These are phyloP conservation scores for Thyatira batis DNA, from an alignment of 2,888 invertebrate species.

Conservation along the genomic window DNA sequence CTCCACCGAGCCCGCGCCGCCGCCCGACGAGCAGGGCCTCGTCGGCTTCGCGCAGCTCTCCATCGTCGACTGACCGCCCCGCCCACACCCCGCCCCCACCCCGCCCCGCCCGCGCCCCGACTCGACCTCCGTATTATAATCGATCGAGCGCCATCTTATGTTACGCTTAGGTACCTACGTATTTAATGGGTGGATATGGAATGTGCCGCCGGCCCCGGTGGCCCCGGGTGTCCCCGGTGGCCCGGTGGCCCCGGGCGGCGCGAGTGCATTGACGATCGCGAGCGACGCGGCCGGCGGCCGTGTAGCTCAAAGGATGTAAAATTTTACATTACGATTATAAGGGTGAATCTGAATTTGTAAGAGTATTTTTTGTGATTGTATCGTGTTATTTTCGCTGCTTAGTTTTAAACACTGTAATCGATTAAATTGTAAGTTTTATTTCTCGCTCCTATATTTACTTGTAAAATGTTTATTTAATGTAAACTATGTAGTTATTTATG, in stretches of 20 bases:
- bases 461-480: conserved; percentile 10
- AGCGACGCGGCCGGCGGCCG: conserved; percentile 17
- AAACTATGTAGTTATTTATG: conserved; percentile 2
- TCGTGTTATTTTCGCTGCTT: conserved; percentile 62
- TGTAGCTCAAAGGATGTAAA: conserved; percentile 68
- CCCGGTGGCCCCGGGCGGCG: background rate
- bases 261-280: background rate
- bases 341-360: conserved; percentile 75
- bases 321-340: conserved; percentile 55
- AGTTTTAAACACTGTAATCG: conserved; percentile 59
- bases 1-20: conserved; percentile 51
- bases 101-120: conserved; percentile 3
- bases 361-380: conserved; percentile 59
- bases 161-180: conserved; percentile 57
- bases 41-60: conserved; percentile 99
- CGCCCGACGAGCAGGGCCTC: conserved; percentile 96
- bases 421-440: conserved; percentile 23
- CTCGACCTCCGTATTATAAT: conserved; percentile 13
- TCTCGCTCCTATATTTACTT: conserved; percentile 17
- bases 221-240: conserved; percentile 31
- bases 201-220: conserved; percentile 42
- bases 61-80: conserved; percentile 87
- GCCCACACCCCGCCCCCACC: conserved; percentile 12
- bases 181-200: conserved; percentile 70
- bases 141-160: conserved; percentile 33